Percentiles rank a stretch among this genome's conserved stretches.
Evolutionary conservation across 2,888 invertebrate species (phyloP).

Genomic region (Drosophila tanythrix): DNA sequence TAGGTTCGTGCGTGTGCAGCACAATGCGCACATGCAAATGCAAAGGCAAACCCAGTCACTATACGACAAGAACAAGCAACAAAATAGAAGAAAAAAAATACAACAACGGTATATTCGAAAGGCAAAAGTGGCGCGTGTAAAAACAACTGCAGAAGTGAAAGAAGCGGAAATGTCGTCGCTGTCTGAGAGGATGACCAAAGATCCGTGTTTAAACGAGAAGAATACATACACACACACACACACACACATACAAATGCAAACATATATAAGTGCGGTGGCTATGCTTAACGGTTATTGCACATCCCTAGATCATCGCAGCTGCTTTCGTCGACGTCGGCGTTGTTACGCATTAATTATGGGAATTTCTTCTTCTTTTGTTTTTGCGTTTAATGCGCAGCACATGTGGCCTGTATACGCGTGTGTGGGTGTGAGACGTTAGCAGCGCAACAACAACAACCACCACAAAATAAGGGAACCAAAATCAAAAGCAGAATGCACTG

Average conservation of each 20-base stretch:
- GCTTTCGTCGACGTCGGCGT: slow-evolving; percentile 34
- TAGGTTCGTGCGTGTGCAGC: slow-evolving; percentile 62
- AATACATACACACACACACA: slow-evolving; percentile 7
- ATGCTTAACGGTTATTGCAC: slow-evolving; percentile 28
- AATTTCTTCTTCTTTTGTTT: slow-evolving; percentile 45
- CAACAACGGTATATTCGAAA: slow-evolving; percentile 48
- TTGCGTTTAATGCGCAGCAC: slow-evolving; percentile 28
- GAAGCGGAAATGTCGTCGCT: slow-evolving; percentile 34
- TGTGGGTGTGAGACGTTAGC: slow-evolving; percentile 18
- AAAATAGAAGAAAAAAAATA: neutral
- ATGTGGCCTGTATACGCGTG: slow-evolving; percentile 29
- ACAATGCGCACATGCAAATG: slow-evolving; percentile 65
- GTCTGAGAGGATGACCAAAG: slow-evolving; percentile 26
- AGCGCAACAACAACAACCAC: slow-evolving; percentile 23
- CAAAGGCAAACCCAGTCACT: slow-evolving; percentile 21
- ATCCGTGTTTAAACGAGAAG: slow-evolving; percentile 1
- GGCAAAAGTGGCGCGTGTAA: slow-evolving; percentile 18
- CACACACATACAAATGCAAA: neutral
- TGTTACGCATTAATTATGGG: slow-evolving; percentile 73
- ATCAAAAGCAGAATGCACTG: slow-evolving; percentile 24
- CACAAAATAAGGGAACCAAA: slow-evolving; percentile 10
- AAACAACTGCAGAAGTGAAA: slow-evolving; percentile 18
- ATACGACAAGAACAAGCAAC: slow-evolving; percentile 13
- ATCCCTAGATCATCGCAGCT: slow-evolving; percentile 45
- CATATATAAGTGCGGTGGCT: neutral